These are phyloP conservation scores for Limanda limanda DNA, from an alignment of 2,113 vertebrate genomes.

Conservation along the genomic window DNA sequence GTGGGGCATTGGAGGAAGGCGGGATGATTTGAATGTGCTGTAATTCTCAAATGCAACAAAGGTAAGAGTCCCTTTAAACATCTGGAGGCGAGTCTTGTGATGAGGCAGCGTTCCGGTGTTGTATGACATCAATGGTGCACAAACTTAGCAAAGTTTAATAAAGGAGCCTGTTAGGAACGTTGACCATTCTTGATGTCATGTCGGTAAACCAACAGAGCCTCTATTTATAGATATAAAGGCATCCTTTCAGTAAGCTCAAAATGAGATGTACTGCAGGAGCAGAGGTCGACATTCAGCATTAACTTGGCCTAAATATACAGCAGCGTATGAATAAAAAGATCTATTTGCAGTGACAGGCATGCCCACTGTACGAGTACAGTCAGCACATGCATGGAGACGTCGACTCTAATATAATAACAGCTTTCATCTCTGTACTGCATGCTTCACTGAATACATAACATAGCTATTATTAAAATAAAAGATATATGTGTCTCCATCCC, in stretches of 20 bases:
- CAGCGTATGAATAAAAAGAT: conserved; percentile 37
- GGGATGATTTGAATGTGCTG: too few relatives aligned
- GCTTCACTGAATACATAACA: too few relatives aligned
- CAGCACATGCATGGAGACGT: neutral
- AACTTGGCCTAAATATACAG: conserved; percentile 19
- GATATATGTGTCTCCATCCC: neutral
- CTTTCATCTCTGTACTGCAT: too few relatives aligned
- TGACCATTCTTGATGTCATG: conserved; percentile 23
- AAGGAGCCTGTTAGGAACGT: conserved; percentile 39
- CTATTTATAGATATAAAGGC: conserved; percentile 47
- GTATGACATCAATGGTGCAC: neutral
- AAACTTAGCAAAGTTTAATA: conserved; percentile 30
- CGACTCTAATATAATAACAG: too few relatives aligned
- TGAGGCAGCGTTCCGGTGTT: neutral
- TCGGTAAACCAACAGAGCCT: conserved; percentile 36
- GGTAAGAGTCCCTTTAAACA: too few relatives aligned
- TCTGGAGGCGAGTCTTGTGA: conserved; percentile 35
- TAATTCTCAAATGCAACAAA: too few relatives aligned
- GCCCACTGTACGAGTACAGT: conserved; percentile 6
- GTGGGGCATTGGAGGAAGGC: too few relatives aligned
- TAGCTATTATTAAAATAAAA: neutral
- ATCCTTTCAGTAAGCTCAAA: conserved; percentile 49
- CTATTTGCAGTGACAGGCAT: conserved; percentile 40
- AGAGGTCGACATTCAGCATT: conserved; percentile 22
- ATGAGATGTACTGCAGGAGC: conserved; percentile 38